Conservation (phyloP, 2,113 vertebrate genomes). For the Peromyscus polionotus region DNA sequence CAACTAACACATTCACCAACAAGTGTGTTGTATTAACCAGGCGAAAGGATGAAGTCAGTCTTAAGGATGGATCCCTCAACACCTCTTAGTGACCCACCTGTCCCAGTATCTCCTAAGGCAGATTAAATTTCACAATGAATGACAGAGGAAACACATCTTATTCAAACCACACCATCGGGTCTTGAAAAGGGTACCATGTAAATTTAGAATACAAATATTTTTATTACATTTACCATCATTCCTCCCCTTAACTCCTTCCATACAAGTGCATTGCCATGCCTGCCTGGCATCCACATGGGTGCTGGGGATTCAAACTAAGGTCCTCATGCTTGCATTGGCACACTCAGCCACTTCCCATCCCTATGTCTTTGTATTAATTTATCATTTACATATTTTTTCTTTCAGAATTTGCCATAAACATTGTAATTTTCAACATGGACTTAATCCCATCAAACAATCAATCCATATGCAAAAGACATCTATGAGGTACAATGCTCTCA, state of each 20-base stretch:
- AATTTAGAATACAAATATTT: background rate
- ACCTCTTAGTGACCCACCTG: background rate
- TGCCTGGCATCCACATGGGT: background rate
- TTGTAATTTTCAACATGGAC: no score
- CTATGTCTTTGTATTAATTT: background rate
- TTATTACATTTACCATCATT: background rate
- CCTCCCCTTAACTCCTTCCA: background rate
- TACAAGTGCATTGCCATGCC: background rate
- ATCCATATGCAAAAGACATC: background rate
- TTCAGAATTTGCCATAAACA: background rate
- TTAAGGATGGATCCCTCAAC: background rate
- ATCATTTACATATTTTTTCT: background rate
- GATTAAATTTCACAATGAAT: background rate
- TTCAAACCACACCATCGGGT: background rate
- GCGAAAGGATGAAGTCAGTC: background rate
- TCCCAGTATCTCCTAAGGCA: background rate
- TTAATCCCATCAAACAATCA: background rate
- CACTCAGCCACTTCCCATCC: background rate
- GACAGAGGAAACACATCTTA: background rate
- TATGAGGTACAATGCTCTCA: background rate
- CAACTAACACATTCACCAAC: no score
- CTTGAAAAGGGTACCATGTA: background rate
- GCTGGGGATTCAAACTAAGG: background rate
- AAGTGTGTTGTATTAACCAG: background rate
- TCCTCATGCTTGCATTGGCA: background rate